Base-by-base conservation (phyloP, 37 sponge, comb jelly and placozoan species). In the Geodia barretti region DNA sequence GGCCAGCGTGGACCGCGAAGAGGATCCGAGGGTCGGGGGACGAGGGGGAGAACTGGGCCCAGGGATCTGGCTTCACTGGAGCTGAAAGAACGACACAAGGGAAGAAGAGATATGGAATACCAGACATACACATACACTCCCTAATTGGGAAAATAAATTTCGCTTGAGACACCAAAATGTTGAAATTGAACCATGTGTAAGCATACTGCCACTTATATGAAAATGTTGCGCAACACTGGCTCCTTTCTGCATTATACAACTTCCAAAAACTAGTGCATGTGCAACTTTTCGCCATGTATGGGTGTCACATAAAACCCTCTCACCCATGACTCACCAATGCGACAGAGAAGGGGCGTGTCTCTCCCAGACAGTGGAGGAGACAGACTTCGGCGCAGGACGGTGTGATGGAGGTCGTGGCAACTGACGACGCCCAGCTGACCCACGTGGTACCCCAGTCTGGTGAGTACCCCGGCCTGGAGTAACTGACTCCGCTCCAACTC, bases 341-440 rank as follows among this genome's bases (percentile, higher is more conserved):
- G 7, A 14, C 54, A 47, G 14, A 17, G 34, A 34, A 83, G 67
- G 14, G 34, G 25, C 0, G 47, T 24, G 14, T 58, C 68, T 36
- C 41, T 68, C 23, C 26, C 63, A 19, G 76, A 73, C 19, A 34
- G 23, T 0, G 79, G 70, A 1, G 75, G 79, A 36, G 78, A 37
- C 32, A 83, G 76, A 11, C 75, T 75, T 36, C 68, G 84, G 4
- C 75, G 63, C 29, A 92, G 67, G 62, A 92, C 42, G 39, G 78
- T 39, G 66, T 92, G 39, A 41, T 92, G 93, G 34, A 92, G 86
- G 28, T 92, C 86, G 38, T 41, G 73, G 40, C 88, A 92, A 39
- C 93, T 94, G 60, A 94, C 75, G 5, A 79, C 31, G 9, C 96
- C 96, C 24, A 95, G 65, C 40, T 89, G 86, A n/a, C 93, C 93